Percentiles rank a stretch among this genome's conserved stretches.
Evolutionary conservation across 2,113 vertebrate species (phyloP).

Genomic region (Pelodiscus sinensis): DNA sequence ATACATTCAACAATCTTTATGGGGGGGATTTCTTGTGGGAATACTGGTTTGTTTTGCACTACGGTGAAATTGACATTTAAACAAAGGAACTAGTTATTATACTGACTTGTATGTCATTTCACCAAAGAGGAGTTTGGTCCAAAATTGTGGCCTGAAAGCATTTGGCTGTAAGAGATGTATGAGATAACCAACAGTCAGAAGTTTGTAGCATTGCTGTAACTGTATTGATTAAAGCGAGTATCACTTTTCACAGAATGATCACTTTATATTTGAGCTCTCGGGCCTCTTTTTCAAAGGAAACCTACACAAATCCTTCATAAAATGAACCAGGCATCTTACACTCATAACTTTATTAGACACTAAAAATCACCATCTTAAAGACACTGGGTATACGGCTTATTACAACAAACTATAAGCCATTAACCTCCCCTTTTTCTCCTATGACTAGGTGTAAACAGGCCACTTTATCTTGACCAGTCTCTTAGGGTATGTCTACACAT

Average conservation of each 20-base stretch:
- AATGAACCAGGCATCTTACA: not conserved
- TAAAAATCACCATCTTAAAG: not conserved
- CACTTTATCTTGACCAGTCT: not conserved
- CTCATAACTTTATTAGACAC: not conserved
- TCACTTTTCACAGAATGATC: not conserved
- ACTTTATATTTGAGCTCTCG: not conserved
- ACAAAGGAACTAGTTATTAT: not conserved
- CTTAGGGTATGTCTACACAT: not conserved
- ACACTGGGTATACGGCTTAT: not conserved
- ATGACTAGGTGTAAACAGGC: not conserved
- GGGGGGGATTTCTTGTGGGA: not conserved
- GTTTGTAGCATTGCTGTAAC: not conserved
- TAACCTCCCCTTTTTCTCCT: not conserved
- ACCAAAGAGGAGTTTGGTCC: not conserved
- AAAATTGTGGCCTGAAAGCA: not conserved
- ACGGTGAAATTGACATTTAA: not conserved
- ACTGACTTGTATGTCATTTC: not conserved
- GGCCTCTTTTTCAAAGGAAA: not conserved
- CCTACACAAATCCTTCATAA: not conserved
- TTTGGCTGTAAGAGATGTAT: not conserved
- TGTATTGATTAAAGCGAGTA: not conserved
- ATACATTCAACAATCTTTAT: not conserved
- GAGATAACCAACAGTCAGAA: not conserved
- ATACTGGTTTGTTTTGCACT: not conserved
- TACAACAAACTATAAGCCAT: not conserved